These are phyloP conservation scores for Linnaemya vulpina DNA, from an alignment of 2,888 invertebrate genomes.

Conservation along the genomic window DNA sequence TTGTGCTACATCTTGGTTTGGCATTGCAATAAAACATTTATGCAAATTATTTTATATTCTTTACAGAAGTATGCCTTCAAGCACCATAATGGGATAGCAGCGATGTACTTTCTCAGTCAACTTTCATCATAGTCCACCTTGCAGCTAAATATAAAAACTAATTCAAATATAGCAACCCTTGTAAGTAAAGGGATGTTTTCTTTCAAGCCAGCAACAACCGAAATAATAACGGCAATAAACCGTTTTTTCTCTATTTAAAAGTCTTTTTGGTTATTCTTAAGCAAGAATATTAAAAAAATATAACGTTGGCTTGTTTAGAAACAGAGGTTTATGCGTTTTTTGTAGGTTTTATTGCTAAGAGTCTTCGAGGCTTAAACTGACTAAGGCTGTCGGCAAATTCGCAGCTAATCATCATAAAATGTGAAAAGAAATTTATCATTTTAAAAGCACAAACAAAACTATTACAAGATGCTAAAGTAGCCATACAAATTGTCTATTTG, in stretches of 20 bases:
- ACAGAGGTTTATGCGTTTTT: conserved; percentile 9
- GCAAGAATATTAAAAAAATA: conserved; percentile 39
- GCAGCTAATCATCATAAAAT: conserved; percentile 71
- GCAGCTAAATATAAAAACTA: conserved; percentile 9
- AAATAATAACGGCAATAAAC: conserved; percentile 23
- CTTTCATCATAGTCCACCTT: not conserved
- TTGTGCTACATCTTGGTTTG: conserved; percentile 34
- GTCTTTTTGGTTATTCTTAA: conserved; percentile 2
- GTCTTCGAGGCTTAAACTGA: conserved; percentile 61
- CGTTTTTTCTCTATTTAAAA: conserved; percentile 5
- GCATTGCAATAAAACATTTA: conserved; percentile 65
- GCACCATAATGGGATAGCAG: conserved; percentile 58
- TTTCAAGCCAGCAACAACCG: not conserved
- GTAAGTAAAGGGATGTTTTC: not conserved
- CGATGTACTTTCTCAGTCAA: conserved; percentile 34
- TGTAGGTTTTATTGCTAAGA: conserved; percentile 29
- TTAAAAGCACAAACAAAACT: not conserved
- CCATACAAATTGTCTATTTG: not conserved
- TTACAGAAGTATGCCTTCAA: conserved; percentile 58
- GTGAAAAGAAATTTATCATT: conserved; percentile 2
- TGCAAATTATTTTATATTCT: conserved; percentile 69
- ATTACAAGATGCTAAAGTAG: not conserved
- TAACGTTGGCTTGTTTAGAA: conserved; percentile 17
- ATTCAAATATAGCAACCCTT: conserved; percentile 4
- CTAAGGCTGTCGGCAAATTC: conserved; percentile 66